Conservation (phyloP, 2,113 vertebrate species). For the Chinchilla lanigera region DNA sequence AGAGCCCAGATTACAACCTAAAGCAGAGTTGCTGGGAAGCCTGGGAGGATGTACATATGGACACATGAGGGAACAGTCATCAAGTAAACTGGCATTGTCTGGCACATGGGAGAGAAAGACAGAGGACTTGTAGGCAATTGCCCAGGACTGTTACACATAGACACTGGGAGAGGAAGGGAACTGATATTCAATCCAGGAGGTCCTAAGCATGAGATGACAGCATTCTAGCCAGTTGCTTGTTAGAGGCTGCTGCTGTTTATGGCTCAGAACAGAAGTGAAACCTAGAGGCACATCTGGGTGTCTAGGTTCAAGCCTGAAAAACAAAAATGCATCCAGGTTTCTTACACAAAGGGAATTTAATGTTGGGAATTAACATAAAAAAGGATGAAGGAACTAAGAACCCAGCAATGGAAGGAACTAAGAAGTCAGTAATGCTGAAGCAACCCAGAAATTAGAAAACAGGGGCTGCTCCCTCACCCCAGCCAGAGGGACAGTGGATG, state of each 20-base stretch:
- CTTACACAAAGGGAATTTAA: background rate
- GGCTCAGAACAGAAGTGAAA: background rate
- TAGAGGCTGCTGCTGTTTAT: accelerated
- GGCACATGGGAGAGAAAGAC: background rate
- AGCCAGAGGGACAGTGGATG: background rate
- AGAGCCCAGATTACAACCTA: background rate
- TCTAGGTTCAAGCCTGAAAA: background rate
- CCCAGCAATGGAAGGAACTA: background rate
- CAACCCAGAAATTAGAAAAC: background rate
- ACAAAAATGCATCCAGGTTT: background rate
- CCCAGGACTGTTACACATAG: background rate
- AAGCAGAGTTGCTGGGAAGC: background rate
- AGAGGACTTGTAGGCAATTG: background rate
- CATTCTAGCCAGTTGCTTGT: too few species aligned
- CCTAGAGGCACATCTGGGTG: background rate
- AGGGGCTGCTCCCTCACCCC: background rate
- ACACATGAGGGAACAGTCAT: accelerated
- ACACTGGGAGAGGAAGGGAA: background rate
- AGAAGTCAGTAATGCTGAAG: background rate
- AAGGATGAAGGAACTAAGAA: background rate
- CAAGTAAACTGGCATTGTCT: accelerated
- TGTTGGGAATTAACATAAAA: background rate
- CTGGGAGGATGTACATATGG: accelerated
- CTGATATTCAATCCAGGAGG: accelerated
- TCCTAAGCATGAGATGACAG: background rate